Evolutionary conservation across 2,113 vertebrate genomes (phyloP).

Genomic region (Eurystomus gularis): DNA sequence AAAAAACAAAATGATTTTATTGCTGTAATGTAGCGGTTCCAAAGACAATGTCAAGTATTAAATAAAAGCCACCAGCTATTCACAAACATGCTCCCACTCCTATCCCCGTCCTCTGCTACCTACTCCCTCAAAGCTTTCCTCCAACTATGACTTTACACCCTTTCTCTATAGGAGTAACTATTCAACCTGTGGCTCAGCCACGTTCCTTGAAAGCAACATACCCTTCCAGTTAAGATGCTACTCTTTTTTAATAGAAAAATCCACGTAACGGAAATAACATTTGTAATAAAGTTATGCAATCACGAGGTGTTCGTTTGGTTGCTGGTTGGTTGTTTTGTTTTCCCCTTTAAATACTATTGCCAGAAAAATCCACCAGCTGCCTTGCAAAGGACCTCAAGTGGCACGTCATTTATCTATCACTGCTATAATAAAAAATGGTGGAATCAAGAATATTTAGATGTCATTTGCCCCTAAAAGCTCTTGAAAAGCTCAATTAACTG

Average conservation of each 20-base stretch:
- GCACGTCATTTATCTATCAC: background rate
- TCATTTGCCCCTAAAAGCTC: background rate
- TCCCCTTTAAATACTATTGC: background rate
- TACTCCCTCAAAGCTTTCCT: background rate
- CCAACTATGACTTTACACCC: background rate
- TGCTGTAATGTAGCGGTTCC: background rate
- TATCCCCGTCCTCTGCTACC: background rate
- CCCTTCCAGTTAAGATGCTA: background rate
- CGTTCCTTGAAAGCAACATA: background rate
- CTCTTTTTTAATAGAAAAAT: background rate
- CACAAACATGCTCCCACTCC: background rate
- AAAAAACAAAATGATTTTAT: background rate
- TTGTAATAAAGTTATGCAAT: background rate
- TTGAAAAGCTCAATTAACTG: background rate
- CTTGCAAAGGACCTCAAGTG: background rate
- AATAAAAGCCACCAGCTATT: background rate
- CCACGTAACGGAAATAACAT: background rate
- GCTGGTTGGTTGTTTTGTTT: no score
- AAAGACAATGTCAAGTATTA: background rate
- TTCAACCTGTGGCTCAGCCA: background rate
- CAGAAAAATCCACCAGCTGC: background rate
- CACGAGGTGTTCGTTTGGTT: background rate
- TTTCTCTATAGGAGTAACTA: background rate
- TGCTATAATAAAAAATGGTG: background rate
- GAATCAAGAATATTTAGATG: background rate